Base-by-base conservation (phyloP, 2,888 invertebrate species). In the Drosophila ustulata region DNA sequence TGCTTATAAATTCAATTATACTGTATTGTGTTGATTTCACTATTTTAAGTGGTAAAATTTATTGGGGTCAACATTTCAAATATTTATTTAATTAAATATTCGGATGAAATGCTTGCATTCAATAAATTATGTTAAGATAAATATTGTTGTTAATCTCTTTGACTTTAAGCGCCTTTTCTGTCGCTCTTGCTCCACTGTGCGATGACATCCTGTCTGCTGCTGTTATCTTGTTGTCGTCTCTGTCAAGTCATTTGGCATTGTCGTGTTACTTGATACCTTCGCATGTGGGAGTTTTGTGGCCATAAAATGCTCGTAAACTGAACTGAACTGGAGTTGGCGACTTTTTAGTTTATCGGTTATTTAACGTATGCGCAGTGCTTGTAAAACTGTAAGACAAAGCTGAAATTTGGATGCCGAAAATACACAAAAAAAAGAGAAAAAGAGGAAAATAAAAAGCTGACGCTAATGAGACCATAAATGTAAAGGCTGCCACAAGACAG, bases 381-480 rank as follows among this genome's bases (percentile, higher is more conserved):
- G 59, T 43, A 74, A 71, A 84, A 78, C 68, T 67, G 61, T 66
- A 53, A 26, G 26, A 7, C 23, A 41, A 50, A 25, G 45, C 23
- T 45, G 46, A 59, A 45, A 18, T 65, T 46, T 28, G 13, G 11
- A 4, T 28, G 49, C 41, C 49, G 32, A 76, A 75, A 37, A 37
- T 37, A 37, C 11, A 37, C 68, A 71, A n/a, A 25, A 56, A 56
- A 30, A 52, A n/a, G n/a, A n/a, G n/a, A n/a, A 39, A 55, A 46
- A 28, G 26, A 39, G 45, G 18, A 64, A 58, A 56, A 41, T 41
- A 45, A 71, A 73, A 66, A 55, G 55, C 71, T 78, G 86, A 83
- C 86, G 78, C 81, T 83, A 83, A 83, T 83, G 83, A 83, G 83
- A 76, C 86, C 79, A 75, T 83, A 83, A 80, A 80, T 80, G 83